Base-by-base conservation (phyloP, 2,113 vertebrate species). In the Oreocharis arfaki region DNA sequence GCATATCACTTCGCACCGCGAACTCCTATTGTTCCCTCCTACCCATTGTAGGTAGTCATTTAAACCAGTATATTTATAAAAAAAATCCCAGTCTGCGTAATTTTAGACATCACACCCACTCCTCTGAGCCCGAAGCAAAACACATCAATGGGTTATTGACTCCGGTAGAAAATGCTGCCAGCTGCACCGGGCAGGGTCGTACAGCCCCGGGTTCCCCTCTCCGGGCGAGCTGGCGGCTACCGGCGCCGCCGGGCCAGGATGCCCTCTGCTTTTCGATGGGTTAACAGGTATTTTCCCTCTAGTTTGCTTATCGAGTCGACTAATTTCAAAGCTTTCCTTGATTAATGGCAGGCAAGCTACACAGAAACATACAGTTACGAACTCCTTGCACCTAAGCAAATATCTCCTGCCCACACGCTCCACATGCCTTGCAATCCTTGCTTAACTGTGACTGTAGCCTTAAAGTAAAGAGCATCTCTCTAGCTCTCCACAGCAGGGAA, bases 11-110 rank as follows among this genome's bases (percentile, higher is more conserved):
- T 50, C 24, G 26, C 63, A 39, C 32, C 0, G 9, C 71, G 19
- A 84, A 93, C 50, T 91, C 81, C 70, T 95, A 95, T 96, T 97
- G 97, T 97, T 96, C 85, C 93, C 95, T 92, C 92, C 91, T 84
- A 47, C 79, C 75, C 85, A 16, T 73, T 85, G 15, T 83, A 60
- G 41, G 35, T 50, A 83, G n/a, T 76, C 26, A 64, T 83, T 87
- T 93, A 82, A 79, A 78, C 44, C 23, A 52, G 35, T 18, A 35
- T 42, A 1, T 15, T 22, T 35, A 44, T 28, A n/a, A 22, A 44
- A 28, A 35, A 50, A 4, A 80, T 12, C 21, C 7, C 14, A 56
- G 65, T 33, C 74, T 75, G 44, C 49, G 24, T 85, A 76, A 79
- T 95, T 91, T 90, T 83, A 90, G 32, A 19, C 46, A 85, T 64